Percentiles rank a stretch among this genome's conserved stretches.
Conservation (phyloP, 2,113 vertebrate genomes). For the Ptilonorhynchus violaceus region DNA sequence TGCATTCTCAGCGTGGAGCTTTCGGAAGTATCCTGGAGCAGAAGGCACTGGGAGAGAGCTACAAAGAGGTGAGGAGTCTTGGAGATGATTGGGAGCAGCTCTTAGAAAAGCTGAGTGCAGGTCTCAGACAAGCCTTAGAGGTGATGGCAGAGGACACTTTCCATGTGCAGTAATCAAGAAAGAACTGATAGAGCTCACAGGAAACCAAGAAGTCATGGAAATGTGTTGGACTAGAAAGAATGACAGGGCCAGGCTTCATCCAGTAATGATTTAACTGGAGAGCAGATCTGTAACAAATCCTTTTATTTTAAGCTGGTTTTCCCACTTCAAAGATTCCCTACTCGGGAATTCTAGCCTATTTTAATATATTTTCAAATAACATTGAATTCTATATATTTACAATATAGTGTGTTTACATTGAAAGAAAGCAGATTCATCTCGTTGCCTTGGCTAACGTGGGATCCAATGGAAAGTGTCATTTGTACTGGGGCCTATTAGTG, state of each 20-base stretch:
- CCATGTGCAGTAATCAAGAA: not conserved
- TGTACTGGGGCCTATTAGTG: not conserved
- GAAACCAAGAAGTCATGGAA: not conserved
- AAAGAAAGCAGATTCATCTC: not conserved
- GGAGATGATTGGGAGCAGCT: not conserved
- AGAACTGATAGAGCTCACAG: not conserved
- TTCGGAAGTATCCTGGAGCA: not conserved
- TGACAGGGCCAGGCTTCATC: not conserved
- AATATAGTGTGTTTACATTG: not conserved
- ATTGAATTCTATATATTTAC: not conserved
- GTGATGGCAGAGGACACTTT: not conserved
- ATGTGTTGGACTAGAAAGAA: not conserved
- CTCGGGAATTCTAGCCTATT: not conserved
- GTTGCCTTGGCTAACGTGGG: not conserved
- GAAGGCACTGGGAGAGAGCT: not conserved
- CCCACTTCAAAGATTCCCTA: not conserved
- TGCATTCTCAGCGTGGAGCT: not conserved
- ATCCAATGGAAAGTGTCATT: not conserved
- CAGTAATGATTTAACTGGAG: not conserved
- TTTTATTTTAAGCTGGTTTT: not conserved
- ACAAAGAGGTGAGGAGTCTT: not conserved
- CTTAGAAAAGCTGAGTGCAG: not conserved
- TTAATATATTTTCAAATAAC: not conserved
- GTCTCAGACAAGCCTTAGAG: not conserved
- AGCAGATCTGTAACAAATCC: not conserved